These are phyloP conservation scores for Drosophila punjabiensis DNA, from an alignment of 1,140 invertebrate species.

Conservation along the genomic window DNA sequence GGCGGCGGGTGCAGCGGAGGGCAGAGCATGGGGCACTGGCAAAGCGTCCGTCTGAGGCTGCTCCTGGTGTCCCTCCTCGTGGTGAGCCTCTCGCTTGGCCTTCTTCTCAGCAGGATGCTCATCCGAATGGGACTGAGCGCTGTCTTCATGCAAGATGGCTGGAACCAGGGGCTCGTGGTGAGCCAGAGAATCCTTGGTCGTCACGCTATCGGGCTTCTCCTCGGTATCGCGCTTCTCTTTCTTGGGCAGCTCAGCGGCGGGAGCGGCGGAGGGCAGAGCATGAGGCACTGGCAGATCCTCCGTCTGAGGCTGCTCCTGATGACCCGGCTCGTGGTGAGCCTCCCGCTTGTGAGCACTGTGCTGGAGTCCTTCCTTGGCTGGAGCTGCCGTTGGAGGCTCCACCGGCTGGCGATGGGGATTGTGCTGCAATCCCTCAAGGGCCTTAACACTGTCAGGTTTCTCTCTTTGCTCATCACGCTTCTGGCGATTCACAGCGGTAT, in stretches of 20 bases:
- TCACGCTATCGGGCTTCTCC: slow-evolving; percentile 28
- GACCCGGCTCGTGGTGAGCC: slow-evolving; percentile 25
- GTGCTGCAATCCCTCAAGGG: slow-evolving; percentile 23
- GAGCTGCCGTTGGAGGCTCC: not conserved
- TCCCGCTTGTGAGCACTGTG: slow-evolving; percentile 29
- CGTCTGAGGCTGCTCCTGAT: slow-evolving; percentile 7
- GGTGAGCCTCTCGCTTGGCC: not conserved
- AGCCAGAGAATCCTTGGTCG: slow-evolving; percentile 11
- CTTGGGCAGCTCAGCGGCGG: not conserved
- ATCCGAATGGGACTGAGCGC: not conserved
- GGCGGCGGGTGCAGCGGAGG: not conserved
- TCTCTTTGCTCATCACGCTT: slow-evolving; percentile 54
- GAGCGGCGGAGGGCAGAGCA: not conserved
- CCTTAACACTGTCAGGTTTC: slow-evolving; percentile 36
- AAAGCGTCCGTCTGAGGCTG: slow-evolving; percentile 2
- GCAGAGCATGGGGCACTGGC: not conserved
- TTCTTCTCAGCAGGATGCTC: not conserved
- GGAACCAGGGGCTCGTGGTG: not conserved
- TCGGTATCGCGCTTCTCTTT: slow-evolving; percentile 32
- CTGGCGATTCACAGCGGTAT: slow-evolving; percentile 24
- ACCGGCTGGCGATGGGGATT: slow-evolving; percentile 1
- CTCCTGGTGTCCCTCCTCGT: slow-evolving; percentile 23
- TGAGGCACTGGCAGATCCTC: slow-evolving; percentile 4
- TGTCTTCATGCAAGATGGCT: slow-evolving; percentile 1
- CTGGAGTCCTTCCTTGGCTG: slow-evolving; percentile 9